Evolutionary conservation across 2,797 vertebrate genomes (phyloP).

Genomic region (Micrastur ruficollis): DNA sequence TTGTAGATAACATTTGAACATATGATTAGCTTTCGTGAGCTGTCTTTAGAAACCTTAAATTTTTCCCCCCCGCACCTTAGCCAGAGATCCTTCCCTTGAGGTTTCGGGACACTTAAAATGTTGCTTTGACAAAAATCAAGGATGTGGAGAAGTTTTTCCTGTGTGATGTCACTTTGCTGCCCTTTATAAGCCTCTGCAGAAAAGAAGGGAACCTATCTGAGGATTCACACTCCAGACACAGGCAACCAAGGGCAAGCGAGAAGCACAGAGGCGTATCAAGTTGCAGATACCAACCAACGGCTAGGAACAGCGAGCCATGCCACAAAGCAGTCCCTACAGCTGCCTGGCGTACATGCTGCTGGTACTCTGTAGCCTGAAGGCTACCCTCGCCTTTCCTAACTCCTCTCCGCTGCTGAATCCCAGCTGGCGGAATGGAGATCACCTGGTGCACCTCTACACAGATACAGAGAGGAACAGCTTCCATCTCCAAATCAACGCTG

Average conservation of each 20-base stretch:
- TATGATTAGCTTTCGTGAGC: slow-evolving; percentile 66
- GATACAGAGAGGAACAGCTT: slow-evolving; percentile 85
- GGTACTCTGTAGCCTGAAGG: slow-evolving; percentile 68
- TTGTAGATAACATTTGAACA: slow-evolving; percentile 75
- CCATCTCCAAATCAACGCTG: slow-evolving; percentile 82
- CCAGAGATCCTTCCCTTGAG: slow-evolving; percentile 68
- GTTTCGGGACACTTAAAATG: slow-evolving; percentile 70
- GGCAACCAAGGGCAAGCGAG: neutral
- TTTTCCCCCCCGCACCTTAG: slow-evolving; percentile 55
- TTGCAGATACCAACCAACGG: neutral
- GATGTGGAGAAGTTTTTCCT: slow-evolving; percentile 77
- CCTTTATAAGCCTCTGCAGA: slow-evolving; percentile 75
- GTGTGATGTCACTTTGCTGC: slow-evolving; percentile 75
- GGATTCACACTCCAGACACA: neutral
- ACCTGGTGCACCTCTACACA: slow-evolving; percentile 89
- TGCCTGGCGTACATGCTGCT: slow-evolving; percentile 43
- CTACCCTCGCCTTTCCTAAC: slow-evolving; percentile 75
- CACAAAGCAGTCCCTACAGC: neutral
- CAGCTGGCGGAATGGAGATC: slow-evolving; percentile 85
- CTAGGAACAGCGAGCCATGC: neutral
- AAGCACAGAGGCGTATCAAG: neutral
- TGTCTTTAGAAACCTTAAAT: slow-evolving; percentile 73
- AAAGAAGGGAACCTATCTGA: slow-evolving; percentile 57
- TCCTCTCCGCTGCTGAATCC: slow-evolving; percentile 85
- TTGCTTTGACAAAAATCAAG: slow-evolving; percentile 76